Conservation (phyloP, 2,888 invertebrate genomes). For the Bellardia bayeri region DNA sequence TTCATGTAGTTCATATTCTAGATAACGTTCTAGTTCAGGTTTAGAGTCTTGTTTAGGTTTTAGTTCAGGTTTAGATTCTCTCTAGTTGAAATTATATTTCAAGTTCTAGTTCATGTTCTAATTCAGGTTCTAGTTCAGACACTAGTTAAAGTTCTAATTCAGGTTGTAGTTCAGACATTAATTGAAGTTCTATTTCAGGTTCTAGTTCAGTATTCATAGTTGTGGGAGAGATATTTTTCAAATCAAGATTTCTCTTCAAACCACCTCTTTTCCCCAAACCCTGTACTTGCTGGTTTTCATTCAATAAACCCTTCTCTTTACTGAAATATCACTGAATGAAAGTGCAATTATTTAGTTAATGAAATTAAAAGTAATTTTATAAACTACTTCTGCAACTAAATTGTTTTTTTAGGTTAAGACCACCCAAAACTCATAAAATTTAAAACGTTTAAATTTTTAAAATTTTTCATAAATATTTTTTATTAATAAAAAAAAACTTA, state of each 20-base stretch:
- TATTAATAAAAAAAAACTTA: conserved; percentile 35
- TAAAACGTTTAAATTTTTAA: conserved; percentile 48
- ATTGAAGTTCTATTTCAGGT: too few species aligned
- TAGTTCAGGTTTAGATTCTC: too few species aligned
- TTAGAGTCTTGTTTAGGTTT: too few species aligned
- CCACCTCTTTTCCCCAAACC: neutral
- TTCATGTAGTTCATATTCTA: too few species aligned
- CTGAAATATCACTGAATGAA: conserved; percentile 42
- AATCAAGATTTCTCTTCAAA: neutral
- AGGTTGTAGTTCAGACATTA: too few species aligned
- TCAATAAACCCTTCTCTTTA: neutral
- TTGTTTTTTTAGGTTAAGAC: conserved; percentile 66
- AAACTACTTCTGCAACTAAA: conserved; percentile 8
- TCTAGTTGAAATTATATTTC: too few species aligned
- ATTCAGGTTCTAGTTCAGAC: too few species aligned
- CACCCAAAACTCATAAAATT: conserved; percentile 61
- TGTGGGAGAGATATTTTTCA: too few species aligned
- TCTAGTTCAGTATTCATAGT: too few species aligned
- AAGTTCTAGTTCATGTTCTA: too few species aligned
- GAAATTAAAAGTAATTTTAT: conserved; percentile 70
- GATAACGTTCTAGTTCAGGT: too few species aligned
- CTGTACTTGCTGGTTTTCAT: neutral
- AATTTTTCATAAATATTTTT: conserved; percentile 38
- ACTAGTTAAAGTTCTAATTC: too few species aligned
- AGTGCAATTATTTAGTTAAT: conserved; percentile 64